Conservation (phyloP, 2,888 invertebrate genomes). For the Leuctra nigra region DNA sequence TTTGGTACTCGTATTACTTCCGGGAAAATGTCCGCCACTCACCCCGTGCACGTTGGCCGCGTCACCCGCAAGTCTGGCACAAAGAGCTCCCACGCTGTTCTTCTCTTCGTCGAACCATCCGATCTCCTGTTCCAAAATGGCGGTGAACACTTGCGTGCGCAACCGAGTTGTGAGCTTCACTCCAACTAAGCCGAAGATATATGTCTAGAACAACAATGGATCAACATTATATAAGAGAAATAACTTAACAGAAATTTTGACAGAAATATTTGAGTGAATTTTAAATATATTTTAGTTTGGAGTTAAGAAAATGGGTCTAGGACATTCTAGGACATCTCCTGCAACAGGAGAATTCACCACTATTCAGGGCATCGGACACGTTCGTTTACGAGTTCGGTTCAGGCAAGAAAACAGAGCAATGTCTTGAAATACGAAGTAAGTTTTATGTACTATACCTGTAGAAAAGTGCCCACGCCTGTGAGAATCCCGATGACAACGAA, state of each 20-base stretch:
- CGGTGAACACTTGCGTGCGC: conserved; percentile 34
- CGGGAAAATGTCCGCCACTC: too few relatives aligned
- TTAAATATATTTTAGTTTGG: not conserved
- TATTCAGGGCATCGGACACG: too few relatives aligned
- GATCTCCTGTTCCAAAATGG: conserved; percentile 54
- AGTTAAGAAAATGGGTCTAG: not conserved
- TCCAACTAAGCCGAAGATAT: conserved; percentile 43
- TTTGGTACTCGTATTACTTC: too few relatives aligned
- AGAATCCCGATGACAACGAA: conserved; percentile 35
- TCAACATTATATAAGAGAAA: too few relatives aligned
- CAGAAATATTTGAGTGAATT: conserved; percentile 39
- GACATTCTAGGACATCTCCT: too few relatives aligned
- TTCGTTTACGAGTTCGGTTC: too few relatives aligned
- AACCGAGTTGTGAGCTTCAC: conserved; percentile 43
- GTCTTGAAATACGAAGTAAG: too few relatives aligned
- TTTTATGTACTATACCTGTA: conserved; percentile 35
- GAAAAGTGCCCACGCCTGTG: conserved; percentile 34
- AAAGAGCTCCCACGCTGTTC: conserved; percentile 64
- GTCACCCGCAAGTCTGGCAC: conserved; percentile 62
- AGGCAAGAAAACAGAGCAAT: too few relatives aligned
- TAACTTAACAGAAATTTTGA: conserved; percentile 42
- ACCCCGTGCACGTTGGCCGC: conserved; percentile 67
- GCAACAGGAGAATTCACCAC: too few relatives aligned
- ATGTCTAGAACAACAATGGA: conserved; percentile 33
- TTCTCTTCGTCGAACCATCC: conserved; percentile 63